Evolutionary conservation across 2,113 vertebrate species (phyloP).

Genomic region (Athene cunicularia): DNA sequence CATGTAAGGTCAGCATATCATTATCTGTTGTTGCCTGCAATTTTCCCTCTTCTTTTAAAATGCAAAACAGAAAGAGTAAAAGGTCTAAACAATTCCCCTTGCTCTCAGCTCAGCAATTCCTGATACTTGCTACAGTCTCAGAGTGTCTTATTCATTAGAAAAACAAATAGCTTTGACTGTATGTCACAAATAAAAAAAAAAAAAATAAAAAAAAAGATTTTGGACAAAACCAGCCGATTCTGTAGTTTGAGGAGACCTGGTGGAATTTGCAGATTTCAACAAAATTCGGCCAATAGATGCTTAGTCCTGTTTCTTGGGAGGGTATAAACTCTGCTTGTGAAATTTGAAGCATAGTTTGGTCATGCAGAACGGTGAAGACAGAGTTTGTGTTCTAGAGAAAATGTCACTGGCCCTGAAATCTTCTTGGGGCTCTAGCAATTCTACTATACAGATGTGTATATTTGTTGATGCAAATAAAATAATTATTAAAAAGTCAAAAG

Average conservation of each 20-base stretch:
- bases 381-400: neutral
- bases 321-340: neutral
- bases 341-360: neutral
- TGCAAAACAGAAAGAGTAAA: neutral
- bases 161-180: neutral
- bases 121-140: neutral
- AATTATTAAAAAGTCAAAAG: too few relatives aligned
- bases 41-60: neutral
- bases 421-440: neutral
- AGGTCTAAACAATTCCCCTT: neutral
- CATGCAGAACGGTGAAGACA: neutral
- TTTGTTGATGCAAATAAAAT: neutral
- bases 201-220: neutral
- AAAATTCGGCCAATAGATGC: neutral
- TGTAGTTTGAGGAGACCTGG: neutral
- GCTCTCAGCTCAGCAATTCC: too few relatives aligned
- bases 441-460: neutral
- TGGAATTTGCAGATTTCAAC: neutral
- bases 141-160: neutral
- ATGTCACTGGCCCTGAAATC: neutral
- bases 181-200: neutral
- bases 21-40: neutral
- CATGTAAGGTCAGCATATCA: neutral
- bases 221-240: neutral
- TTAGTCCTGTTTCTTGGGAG: neutral